Conservation (phyloP, 2,888 invertebrate genomes). For the Erannis defoliaria region DNA sequence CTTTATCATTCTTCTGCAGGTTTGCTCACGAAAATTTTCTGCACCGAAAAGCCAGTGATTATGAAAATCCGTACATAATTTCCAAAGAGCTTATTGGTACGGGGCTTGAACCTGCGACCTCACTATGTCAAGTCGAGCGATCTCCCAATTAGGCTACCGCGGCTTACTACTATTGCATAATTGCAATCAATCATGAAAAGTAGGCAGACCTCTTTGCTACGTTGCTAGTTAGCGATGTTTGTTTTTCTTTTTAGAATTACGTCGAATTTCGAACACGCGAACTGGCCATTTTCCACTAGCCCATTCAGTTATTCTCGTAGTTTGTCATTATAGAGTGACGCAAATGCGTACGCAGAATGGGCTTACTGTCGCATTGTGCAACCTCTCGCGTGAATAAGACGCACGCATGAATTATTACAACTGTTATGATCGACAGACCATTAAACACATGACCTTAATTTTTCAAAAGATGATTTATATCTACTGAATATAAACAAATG, state of each 20-base stretch:
- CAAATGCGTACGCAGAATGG: slow-evolving; percentile 56
- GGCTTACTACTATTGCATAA: too few species aligned
- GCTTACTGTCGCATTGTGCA: slow-evolving; percentile 58
- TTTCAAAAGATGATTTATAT: not conserved
- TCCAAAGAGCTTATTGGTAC: too few species aligned
- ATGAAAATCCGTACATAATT: too few species aligned
- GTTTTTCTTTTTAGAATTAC: slow-evolving; percentile 17
- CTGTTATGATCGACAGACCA: slow-evolving; percentile 9
- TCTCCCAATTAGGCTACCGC: too few species aligned
- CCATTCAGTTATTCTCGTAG: slow-evolving; percentile 31
- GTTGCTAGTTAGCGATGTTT: not conserved
- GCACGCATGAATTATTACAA: slow-evolving; percentile 7
- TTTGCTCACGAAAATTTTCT: too few species aligned
- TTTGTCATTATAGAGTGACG: slow-evolving; percentile 51
- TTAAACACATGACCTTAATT: slow-evolving; percentile 2
- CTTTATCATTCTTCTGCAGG: too few species aligned
- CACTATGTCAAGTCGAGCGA: too few species aligned
- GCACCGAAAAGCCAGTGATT: too few species aligned
- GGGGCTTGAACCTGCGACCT: too few species aligned
- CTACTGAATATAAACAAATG: not conserved
- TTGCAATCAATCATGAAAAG: not conserved
- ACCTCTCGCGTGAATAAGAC: slow-evolving; percentile 43
- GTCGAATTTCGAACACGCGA: slow-evolving; percentile 31
- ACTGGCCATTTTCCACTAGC: slow-evolving; percentile 25
- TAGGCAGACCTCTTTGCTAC: slow-evolving; percentile 8